A percentile compares a stretch with the other conserved stretches of the same genome.
These are phyloP conservation scores for Salticus scenicus DNA, from an alignment of 2,888 invertebrate genomes.

Conservation along the genomic window DNA sequence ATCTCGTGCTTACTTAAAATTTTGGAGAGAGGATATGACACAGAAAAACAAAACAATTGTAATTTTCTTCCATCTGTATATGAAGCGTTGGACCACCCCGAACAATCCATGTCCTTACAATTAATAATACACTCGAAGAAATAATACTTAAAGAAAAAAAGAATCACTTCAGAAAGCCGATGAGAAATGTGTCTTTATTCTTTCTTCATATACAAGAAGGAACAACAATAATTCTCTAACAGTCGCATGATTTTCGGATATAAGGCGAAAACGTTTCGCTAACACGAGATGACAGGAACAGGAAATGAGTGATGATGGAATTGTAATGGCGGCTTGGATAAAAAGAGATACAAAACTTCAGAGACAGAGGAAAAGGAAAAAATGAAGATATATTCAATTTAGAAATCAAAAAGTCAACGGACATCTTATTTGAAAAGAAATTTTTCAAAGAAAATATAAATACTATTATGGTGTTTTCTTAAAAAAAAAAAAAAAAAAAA, in stretches of 20 bases:
- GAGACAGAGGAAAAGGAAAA: neutral
- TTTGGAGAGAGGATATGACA: no score
- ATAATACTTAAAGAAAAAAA: no score
- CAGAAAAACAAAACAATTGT: no score
- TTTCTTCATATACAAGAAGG: neutral
- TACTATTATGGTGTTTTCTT: no score
- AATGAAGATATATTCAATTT: neutral
- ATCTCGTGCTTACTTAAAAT: no score
- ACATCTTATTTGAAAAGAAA: no score
- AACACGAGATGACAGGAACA: conserved; percentile 9
- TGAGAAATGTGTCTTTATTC: neutral
- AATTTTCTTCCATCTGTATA: no score
- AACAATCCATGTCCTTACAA: no score
- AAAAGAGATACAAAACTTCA: neutral
- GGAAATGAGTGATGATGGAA: conserved; percentile 15
- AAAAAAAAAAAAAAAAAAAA: no score
- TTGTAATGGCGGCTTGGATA: conserved; percentile 1
- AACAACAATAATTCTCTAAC: neutral
- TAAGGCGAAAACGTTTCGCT: conserved; percentile 6
- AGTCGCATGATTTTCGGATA: conserved; percentile 14
- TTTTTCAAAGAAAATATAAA: no score
- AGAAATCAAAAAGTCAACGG: neutral
- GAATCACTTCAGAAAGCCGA: neutral
- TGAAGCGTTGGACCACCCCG: no score
- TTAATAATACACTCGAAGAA: no score